These are phyloP conservation scores for Pungitius pungitius DNA, from an alignment of 2,113 vertebrate species.

Conservation along the genomic window DNA sequence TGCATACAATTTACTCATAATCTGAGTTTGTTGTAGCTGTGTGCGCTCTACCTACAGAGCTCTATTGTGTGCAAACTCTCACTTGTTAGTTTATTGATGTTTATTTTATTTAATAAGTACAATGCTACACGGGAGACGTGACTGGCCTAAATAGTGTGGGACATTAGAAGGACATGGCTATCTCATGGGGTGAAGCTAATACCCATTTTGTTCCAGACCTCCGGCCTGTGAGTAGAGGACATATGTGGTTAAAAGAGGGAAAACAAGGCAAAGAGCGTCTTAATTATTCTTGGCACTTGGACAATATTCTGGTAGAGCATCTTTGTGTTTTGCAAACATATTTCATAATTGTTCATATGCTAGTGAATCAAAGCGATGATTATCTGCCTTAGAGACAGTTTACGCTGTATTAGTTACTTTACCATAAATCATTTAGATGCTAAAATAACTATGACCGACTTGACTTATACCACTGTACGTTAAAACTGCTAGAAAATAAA, in stretches of 20 bases:
- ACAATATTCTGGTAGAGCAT: slow-evolving; percentile 11
- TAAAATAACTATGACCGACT: not conserved
- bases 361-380: not conserved
- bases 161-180: not conserved
- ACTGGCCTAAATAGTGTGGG: slow-evolving; percentile 16
- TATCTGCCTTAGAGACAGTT: not conserved
- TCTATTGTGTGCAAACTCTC: slow-evolving; percentile 24
- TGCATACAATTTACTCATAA: slow-evolving; percentile 39
- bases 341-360: slow-evolving; percentile 11
- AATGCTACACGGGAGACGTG: slow-evolving; percentile 26
- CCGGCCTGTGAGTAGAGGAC: not conserved
- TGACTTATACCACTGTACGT: not conserved
- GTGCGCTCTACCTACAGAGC: slow-evolving; percentile 16
- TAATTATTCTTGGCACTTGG: slow-evolving; percentile 14
- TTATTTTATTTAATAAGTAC: slow-evolving; percentile 60
- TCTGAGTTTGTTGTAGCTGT: slow-evolving; percentile 48
- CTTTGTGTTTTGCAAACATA: slow-evolving; percentile 35
- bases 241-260: slow-evolving; percentile 19
- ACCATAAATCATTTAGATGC: not conserved
- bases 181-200: not conserved
- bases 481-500: not conserved
- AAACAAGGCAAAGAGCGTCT: slow-evolving; percentile 14
- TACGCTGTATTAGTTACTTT: not conserved
- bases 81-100: slow-evolving; percentile 40
- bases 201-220: slow-evolving; percentile 9